Base-by-base conservation (phyloP, 2,797 vertebrate genomes). In the Steatocranus sp. region DNA sequence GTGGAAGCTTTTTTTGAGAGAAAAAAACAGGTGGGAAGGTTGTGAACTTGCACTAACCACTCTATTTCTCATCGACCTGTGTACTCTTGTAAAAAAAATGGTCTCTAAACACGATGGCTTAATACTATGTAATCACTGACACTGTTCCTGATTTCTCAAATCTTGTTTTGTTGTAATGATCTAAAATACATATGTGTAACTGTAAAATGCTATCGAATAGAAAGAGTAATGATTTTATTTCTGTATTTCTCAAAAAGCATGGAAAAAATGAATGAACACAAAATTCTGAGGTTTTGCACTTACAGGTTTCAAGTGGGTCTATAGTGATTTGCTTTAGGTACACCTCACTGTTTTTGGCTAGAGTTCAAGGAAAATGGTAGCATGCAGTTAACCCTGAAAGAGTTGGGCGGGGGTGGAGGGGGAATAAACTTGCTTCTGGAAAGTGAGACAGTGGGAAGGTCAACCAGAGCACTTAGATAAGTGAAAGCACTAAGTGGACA, bases 401-500 rank as follows among this genome's bases (percentile, higher is more conserved):
- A 32, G 41, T 7, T 7, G 30, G 43, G 41, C 1, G 14, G 43
- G 48, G 80, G 32, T 0, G 8, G n/a, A 73, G 73, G 14, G 68
- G 80, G 48, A 86, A 88, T 83, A 84, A 87, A 77, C 77, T 87
- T 56, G 79, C 68, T 78, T 75, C 46, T 83, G 79, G 66, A 51
- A 36, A 58, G 81, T 12, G 81, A 91, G 81, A 79, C 48, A 61
- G 79, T 80, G 81, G 81, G 81, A 91, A 91, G 87, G 86, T 91
- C 90, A 93, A 85, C 83, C 5, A 9, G 36, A 78, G 87, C 88
- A 87, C 91, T 91, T 84, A 81, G 53, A 78, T 25, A 81, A 48
- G 79, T 80, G 81, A 86, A 87, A 61, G 56, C 83, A 87, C 49
- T 78, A 84, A 91, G 82, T 90, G 91, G 83, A 84, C 83, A 74